A percentile compares a stretch with the other conserved stretches of the same genome.
Evolutionary conservation across 2,888 invertebrate genomes (phyloP).

Genomic region (Acronicta leporina): DNA sequence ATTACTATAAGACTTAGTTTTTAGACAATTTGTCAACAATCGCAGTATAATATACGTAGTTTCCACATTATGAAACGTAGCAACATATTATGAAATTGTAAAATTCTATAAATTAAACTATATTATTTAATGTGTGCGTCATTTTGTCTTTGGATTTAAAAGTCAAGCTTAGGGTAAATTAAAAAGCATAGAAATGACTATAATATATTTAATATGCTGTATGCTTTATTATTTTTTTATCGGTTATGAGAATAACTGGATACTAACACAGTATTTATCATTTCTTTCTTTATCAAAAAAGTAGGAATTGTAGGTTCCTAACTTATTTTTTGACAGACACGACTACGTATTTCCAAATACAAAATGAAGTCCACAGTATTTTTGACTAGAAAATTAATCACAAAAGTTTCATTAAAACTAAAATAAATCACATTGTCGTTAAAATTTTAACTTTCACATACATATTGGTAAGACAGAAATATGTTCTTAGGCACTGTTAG

Average conservation of each 20-base stretch:
- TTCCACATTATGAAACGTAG: conserved; percentile 60
- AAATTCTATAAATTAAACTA: conserved; percentile 60
- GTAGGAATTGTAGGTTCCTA: no score
- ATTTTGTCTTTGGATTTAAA: conserved; percentile 46
- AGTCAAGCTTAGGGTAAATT: conserved; percentile 8
- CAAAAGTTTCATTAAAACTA: conserved; percentile 55
- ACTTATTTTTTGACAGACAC: no score
- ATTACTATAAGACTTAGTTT: conserved; percentile 71
- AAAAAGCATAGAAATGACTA: conserved; percentile 5
- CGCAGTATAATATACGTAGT: conserved; percentile 69
- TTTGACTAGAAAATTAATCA: conserved; percentile 70
- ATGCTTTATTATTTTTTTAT: no score
- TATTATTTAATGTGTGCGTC: conserved; percentile 41
- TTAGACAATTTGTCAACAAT: conserved; percentile 73
- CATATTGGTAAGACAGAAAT: conserved; percentile 40
- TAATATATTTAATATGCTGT: no score
- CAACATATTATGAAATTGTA: conserved; percentile 64
- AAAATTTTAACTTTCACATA: conserved; percentile 39
- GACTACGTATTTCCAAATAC: conserved; percentile 27
- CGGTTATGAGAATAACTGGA: no score
- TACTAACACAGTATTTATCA: no score
- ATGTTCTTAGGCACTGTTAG: conserved; percentile 64
- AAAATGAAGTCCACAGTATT: conserved; percentile 49
- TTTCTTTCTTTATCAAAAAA: no score
- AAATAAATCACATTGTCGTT: conserved; percentile 56